phyloP scores from a whole-genome alignment of 2,797 vertebrate species.

The Galagoides demidoff region DNA sequence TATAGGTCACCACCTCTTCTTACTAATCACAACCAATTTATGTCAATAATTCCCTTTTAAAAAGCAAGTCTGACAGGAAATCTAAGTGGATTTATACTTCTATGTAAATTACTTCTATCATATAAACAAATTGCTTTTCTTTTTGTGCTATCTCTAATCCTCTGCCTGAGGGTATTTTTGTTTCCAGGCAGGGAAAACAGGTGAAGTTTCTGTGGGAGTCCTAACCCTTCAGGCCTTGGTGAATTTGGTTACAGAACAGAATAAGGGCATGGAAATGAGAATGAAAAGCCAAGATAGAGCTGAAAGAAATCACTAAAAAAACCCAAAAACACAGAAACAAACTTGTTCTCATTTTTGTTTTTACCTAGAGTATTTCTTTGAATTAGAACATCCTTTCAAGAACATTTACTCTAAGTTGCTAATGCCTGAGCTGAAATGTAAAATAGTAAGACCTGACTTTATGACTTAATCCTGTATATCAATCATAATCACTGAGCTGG shows the following conservation, averaged over 20 bases:
- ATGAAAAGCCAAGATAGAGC: background rate
- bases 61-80: slow-evolving; percentile 49
- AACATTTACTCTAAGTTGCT: background rate
- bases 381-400: slow-evolving; percentile 31
- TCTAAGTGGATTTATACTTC: slow-evolving; percentile 55
- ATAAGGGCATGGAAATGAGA: background rate
- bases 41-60: slow-evolving; percentile 37
- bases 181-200: background rate
- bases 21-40: slow-evolving; percentile 48
- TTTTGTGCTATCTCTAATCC: slow-evolving; percentile 23
- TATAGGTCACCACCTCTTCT: background rate
- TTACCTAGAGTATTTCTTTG: background rate
- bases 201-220: background rate
- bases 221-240: background rate
- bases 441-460: slow-evolving; percentile 45
- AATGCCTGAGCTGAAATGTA: background rate
- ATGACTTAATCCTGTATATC: background rate
- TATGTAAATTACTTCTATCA: slow-evolving; percentile 61
- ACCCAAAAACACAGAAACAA: background rate
- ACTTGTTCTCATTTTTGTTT: background rate
- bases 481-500: background rate
- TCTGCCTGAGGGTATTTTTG: background rate
- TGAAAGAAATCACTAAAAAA: background rate
- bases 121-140: slow-evolving; percentile 69
- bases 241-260: background rate